phyloP scores from a whole-genome alignment of 2,888 invertebrate species.

The Acleris sparsana region DNA sequence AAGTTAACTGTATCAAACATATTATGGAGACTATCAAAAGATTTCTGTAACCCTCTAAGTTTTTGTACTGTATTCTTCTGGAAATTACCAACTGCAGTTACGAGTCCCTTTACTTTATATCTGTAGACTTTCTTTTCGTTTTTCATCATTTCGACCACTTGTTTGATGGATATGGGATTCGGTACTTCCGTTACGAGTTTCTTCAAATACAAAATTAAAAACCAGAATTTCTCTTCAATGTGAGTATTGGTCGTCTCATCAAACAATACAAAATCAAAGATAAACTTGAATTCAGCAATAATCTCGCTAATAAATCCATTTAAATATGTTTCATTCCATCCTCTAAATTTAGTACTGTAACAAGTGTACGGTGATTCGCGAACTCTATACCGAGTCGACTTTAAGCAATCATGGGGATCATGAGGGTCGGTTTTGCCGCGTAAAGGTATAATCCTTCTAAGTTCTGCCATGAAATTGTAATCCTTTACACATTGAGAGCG shows the following conservation, averaged over 20 bases:
- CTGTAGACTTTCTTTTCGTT: too few species aligned
- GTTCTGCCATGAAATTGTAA: background rate
- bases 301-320: background rate
- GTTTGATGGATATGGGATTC: background rate
- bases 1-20: too few species aligned
- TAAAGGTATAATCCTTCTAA: background rate
- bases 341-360: background rate
- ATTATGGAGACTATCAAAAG: too few species aligned
- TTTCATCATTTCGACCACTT: too few species aligned
- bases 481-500: background rate
- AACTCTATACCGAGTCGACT: background rate
- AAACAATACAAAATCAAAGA: background rate
- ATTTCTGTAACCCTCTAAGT: too few species aligned
- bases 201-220: conserved; percentile 1
- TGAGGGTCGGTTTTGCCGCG: background rate
- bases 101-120: too few species aligned
- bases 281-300: background rate
- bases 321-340: background rate
- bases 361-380: background rate
- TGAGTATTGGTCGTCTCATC: background rate
- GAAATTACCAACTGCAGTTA: too few species aligned
- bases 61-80: too few species aligned
- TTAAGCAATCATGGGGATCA: background rate
- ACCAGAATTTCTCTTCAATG: background rate
- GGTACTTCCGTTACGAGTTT: background rate